Base-by-base conservation (phyloP, 1,140 invertebrate genomes). In the Lutraria rhynchaena region DNA sequence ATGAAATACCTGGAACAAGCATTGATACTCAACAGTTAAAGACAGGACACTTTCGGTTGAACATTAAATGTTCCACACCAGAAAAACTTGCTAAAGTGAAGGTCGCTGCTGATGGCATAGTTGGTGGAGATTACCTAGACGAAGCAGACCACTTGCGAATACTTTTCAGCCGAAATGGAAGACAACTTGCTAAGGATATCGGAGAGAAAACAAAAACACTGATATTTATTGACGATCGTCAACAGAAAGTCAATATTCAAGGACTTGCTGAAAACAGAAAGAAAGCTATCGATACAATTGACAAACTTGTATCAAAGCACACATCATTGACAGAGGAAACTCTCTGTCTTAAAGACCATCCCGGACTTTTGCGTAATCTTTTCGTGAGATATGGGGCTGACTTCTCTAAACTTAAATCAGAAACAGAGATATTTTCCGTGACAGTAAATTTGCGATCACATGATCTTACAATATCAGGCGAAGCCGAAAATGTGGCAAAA, bases 341-440 rank as follows among this genome's bases (percentile, higher is more conserved):
- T 3, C 31, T 87, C 0, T 29, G 19, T 7, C 49, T 90, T 29
- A 87, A 81, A 65, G 84, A 86, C 63, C 89, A 89, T 57, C 63
- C 63, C 9, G 89, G 89, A 22, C 31, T 90, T 2, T 85, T 90
- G 87, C 89, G 89, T 74, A 80, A 58, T 1, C 57, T 90, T 11
- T 35, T 89, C 29, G 27, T 69, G 4, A 67, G 74, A 60, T 88
- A 87, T 61, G 85, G 80, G 1, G 37, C 75, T 11, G 58, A 82
- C 17, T 61, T 87, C 29, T 77, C 85, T 24, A 71, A 61, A 33
- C 49, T 89, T 1, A 71, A 78, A n/a, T 0, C 60, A 1, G 81
- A 83, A 22, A 65, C 77, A 19, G 76, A 49, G 1, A 22, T 88
- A 19, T 29, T 29, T 19, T 60, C 53, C 17, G 82, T 86, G 9